phyloP scores from a whole-genome alignment of 2,888 invertebrate species.

The Tridacna gigas region DNA sequence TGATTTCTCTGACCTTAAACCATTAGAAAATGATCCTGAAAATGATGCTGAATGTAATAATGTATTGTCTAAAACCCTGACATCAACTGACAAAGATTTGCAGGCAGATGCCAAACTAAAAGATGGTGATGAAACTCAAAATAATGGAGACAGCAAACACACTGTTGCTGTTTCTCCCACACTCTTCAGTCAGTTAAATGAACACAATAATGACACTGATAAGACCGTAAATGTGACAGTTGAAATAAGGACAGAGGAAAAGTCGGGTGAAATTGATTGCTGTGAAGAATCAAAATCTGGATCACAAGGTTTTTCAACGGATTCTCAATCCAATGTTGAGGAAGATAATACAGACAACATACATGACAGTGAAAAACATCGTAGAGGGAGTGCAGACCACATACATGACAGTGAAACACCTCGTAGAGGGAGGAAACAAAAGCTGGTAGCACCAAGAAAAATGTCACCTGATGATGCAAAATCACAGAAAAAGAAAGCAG shows the following conservation, averaged over 20 bases:
- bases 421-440: slow-evolving; percentile 52
- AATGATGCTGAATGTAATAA: slow-evolving; percentile 19
- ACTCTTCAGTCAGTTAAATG: slow-evolving; percentile 23
- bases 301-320: slow-evolving; percentile 18
- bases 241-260: background rate
- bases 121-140: background rate
- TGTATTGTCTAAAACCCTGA: slow-evolving; percentile 32
- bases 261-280: background rate
- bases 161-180: slow-evolving; percentile 12
- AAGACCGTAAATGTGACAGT: background rate
- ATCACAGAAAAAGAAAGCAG: slow-evolving; percentile 21
- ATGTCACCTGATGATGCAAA: slow-evolving; percentile 53
- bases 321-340: background rate
- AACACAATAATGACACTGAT: slow-evolving; percentile 1
- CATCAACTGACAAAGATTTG: slow-evolving; percentile 35
- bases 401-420: slow-evolving; percentile 29
- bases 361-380: too few species aligned
- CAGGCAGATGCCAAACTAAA: background rate
- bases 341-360: background rate
- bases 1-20: slow-evolving; percentile 69
- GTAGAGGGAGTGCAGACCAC: too few species aligned
- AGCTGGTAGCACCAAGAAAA: slow-evolving; percentile 71
- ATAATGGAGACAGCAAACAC: background rate
- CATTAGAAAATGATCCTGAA: slow-evolving; percentile 45
- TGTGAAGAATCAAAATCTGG: background rate